These are phyloP conservation scores for Rhopilema esculentum DNA, from an alignment of 30 jellyfish, hydroid and myxozoan species.

Conservation along the genomic window DNA sequence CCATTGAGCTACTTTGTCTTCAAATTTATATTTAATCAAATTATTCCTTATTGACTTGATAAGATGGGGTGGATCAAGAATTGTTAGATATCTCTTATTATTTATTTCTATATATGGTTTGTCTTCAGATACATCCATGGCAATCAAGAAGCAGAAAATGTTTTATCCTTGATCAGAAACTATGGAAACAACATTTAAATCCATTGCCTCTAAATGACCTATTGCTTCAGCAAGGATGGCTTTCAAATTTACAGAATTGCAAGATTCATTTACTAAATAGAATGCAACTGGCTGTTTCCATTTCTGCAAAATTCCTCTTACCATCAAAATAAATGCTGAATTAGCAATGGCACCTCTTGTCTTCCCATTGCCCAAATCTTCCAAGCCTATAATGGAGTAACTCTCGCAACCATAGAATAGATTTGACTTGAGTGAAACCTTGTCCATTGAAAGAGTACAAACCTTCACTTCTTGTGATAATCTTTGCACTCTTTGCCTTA, in stretches of 20 bases:
- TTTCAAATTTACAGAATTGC: slow-evolving; percentile 5
- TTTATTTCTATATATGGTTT: slow-evolving; percentile 27
- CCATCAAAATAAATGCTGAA: slow-evolving; percentile 41
- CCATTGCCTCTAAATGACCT: slow-evolving; percentile 4
- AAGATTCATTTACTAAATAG: slow-evolving; percentile 3
- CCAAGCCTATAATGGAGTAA: slow-evolving; percentile 14
- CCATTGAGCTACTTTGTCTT: slow-evolving; percentile 12
- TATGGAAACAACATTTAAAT: slow-evolving; percentile 28
- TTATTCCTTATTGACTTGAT: slow-evolving; percentile 29
- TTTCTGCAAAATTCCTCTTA: not conserved
- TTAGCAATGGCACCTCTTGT: not conserved
- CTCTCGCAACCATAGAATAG: not conserved
- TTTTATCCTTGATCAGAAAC: slow-evolving; percentile 36
- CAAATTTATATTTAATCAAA: too few species aligned
- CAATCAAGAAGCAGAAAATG: not conserved
- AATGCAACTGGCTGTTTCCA: slow-evolving; percentile 52
- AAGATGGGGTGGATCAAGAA: slow-evolving; percentile 43
- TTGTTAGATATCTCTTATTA: slow-evolving; percentile 11
- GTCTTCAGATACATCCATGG: slow-evolving; percentile 6
- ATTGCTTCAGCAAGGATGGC: slow-evolving; percentile 15
- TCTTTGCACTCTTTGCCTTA: slow-evolving; percentile 6
- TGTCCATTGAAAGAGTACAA: slow-evolving; percentile 32
- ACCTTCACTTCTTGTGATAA: not conserved
- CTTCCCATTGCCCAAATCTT: slow-evolving; percentile 26
- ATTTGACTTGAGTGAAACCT: slow-evolving; percentile 36